Evolutionary conservation across 1,140 invertebrate species (phyloP), one percentile per base, ranked within the genome.

Genomic region (Trichonephila inaurata): DNA sequence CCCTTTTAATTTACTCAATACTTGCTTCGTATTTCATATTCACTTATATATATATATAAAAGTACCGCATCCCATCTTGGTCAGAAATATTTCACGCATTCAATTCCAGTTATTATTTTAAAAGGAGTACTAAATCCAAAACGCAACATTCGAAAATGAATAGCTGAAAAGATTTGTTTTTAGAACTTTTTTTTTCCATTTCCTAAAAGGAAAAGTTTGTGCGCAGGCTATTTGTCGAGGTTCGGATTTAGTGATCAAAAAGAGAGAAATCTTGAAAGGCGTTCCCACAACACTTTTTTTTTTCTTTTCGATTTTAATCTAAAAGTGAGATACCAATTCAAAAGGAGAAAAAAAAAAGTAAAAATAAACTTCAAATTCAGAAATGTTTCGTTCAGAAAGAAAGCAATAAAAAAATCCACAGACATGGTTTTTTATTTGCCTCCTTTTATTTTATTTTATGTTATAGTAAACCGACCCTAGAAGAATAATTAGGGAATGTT

Each of bases 321-420:
- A 33, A 77, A 77, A 77, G 72, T 77, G 72, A 40, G 72, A 77
- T 77, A 77, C 72, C 33, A 77, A 77, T 77, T 77, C 72, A 40
- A 77, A 77, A 40, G 72, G 33, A 77, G 33, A 6, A 77, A 40
- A 6, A 77, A n/a, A 77, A 77, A 77, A 18, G 33, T 77, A 77
- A 40, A 72, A 77, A 33, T 77, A 33, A 77, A 77, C 33, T 77
- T 77, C 72, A 77, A 77, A 77, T 77, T 77, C 72, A 33, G 16
- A 77, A 33, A 77, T 77, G 33, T 77, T 77, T 77, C 72, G 24
- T 77, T 19, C 72, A 40, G 51, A 12, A 77, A 40, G 72, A 40
- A 77, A 77, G 72, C 72, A 40, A 77, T 77, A 77, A 77, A 77
- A 77, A 18, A 77, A 28, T 1, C 72, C 28, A 21, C 72, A 77